Evolutionary conservation across 2,113 vertebrate species (phyloP).

Genomic region (Sciurus niger): DNA sequence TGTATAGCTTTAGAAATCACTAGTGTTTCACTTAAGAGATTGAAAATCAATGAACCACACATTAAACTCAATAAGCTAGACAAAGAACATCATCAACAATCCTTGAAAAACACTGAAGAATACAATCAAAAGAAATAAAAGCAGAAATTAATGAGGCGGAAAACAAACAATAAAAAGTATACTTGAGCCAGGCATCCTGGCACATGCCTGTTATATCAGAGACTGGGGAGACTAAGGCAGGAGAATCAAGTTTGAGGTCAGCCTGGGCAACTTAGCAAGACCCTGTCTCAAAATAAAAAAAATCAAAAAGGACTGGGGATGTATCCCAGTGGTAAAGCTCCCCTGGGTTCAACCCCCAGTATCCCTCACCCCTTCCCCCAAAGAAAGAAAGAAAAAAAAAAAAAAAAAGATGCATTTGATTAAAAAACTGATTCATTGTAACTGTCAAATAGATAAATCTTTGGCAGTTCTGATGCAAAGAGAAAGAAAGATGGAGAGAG

Average conservation of each 20-base stretch:
- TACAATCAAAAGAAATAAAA: background rate
- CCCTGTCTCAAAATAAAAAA: background rate
- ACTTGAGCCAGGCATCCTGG: background rate
- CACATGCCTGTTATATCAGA: too few relatives aligned
- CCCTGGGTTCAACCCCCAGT: too few relatives aligned
- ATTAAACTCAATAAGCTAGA: background rate
- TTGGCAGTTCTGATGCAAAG: background rate
- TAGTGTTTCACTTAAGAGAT: background rate
- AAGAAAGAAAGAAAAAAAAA: too few relatives aligned
- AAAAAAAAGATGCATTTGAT: background rate
- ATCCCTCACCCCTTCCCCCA: too few relatives aligned
- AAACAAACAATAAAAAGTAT: background rate
- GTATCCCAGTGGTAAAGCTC: too few relatives aligned
- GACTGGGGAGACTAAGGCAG: too few relatives aligned
- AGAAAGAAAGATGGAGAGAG: background rate
- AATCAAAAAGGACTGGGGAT: too few relatives aligned
- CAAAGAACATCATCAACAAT: background rate
- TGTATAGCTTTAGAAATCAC: background rate
- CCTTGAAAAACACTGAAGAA: background rate
- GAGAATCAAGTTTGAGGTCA: too few relatives aligned
- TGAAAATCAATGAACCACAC: background rate
- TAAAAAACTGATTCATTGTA: too few relatives aligned
- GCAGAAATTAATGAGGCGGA: background rate
- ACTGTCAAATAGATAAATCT: background rate
- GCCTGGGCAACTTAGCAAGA: too few relatives aligned